These are phyloP conservation scores for Agonopterix arenella DNA, from an alignment of 2,888 invertebrate genomes.

Conservation along the genomic window DNA sequence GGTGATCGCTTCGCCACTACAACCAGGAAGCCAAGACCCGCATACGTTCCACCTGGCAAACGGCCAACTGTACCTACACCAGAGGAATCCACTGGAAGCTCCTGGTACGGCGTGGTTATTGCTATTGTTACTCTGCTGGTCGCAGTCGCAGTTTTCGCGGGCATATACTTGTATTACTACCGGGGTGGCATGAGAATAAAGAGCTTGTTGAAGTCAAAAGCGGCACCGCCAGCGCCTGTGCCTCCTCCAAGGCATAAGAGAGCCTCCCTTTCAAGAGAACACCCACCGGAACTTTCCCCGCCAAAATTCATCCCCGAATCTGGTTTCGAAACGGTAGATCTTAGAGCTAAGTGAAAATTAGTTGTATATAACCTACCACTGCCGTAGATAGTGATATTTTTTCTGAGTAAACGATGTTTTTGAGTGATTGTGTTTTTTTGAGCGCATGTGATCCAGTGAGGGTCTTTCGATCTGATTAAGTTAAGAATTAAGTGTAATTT, in stretches of 20 bases:
- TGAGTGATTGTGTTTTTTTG: slow-evolving; percentile 2
- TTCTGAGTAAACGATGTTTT: neutral
- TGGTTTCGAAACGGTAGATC: slow-evolving; percentile 69
- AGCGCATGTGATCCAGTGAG: slow-evolving; percentile 4
- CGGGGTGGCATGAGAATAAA: slow-evolving; percentile 83
- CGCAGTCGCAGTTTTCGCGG: slow-evolving; percentile 79
- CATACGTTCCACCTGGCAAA: slow-evolving; percentile 60
- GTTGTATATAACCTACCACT: slow-evolving; percentile 18
- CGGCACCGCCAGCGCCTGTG: slow-evolving; percentile 49
- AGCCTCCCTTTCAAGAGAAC: slow-evolving; percentile 53
- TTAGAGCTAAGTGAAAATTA: slow-evolving; percentile 45
- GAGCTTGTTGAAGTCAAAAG: slow-evolving; percentile 73
- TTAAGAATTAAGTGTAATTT: slow-evolving; percentile 30
- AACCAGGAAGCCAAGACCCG: slow-evolving; percentile 60
- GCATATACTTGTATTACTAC: slow-evolving; percentile 86
- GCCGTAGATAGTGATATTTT: slow-evolving; percentile 28
- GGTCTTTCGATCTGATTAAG: slow-evolving; percentile 6
- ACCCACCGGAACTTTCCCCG: slow-evolving; percentile 50
- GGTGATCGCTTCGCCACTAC: slow-evolving; percentile 71
- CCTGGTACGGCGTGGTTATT: slow-evolving; percentile 77
- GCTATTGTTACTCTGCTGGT: slow-evolving; percentile 81
- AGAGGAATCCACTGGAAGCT: slow-evolving; percentile 61
- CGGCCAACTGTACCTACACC: slow-evolving; percentile 58
- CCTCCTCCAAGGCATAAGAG: slow-evolving; percentile 66
- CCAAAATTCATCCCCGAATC: slow-evolving; percentile 58